Base-by-base conservation (phyloP, 2,113 vertebrate genomes). In the Microtus ochrogaster region DNA sequence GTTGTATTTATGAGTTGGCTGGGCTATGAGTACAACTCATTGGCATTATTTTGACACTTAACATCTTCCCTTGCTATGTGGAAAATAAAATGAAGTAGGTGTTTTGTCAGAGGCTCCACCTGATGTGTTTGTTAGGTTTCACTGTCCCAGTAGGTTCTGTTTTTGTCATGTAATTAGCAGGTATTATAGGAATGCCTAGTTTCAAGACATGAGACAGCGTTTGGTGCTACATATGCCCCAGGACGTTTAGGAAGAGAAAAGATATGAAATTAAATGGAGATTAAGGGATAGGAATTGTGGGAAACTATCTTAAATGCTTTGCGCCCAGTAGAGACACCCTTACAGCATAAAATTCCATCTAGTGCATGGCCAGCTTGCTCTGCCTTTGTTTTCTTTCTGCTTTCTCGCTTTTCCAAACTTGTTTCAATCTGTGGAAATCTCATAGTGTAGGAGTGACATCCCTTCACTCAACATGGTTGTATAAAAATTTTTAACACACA, bases 401-500 rank as follows among this genome's bases (percentile, higher is more conserved):
- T 96, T 89, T 89, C 47, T 77, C 73, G 81, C 49, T 87, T 94
- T 95, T 97, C 84, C 86, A 92, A 81, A 85, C 24, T 94, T 90
- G 55, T 95, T 96, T 93, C 86, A 87, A 55, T 96, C 2, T 77
- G 28, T 88, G 58, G 92, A 92, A 93, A 85, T 52, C 94, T 97
- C 30, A 33, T 89, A 94, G 81, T 89, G 55, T 36, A 97, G 94
- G 72, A 95, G 36, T 93, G 84, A 94, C 94, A 96, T 90, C 81
- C 96, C 85, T 96, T 94, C 95, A 96, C 72, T 87, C 96, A 85
- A 78, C 77, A 52, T 96, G 92, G 91, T 90, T 97, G 39, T 97
- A 93, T 97, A 95, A 89, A 94, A 96, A 73, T 89, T 97, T 96
- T 97, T 91, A 97, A 92, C 92, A 97, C 95, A 94, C 89, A 97